Conservation (phyloP, 2,888 invertebrate species). For the Podotricha telesiphe region DNA sequence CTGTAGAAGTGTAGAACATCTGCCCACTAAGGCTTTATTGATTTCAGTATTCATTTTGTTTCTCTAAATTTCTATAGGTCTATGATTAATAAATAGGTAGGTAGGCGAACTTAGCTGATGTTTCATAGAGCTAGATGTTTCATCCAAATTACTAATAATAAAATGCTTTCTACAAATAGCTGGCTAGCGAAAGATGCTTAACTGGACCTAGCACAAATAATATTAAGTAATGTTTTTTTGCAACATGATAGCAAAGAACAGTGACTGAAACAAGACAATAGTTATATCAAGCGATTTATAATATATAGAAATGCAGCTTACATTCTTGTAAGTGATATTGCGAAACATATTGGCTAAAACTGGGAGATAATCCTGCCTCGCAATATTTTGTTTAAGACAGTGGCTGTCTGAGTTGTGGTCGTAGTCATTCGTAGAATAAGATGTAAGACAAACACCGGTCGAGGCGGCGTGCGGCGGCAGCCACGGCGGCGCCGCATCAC, state of each 20-base stretch:
- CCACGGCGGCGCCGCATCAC: constrained; percentile 7
- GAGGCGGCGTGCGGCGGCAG: neutral
- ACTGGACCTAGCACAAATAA: neutral
- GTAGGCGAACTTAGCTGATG: too few relatives aligned
- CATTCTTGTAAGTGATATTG: constrained; percentile 5
- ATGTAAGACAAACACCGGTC: constrained; percentile 4
- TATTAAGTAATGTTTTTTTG: neutral
- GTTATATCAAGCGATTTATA: neutral
- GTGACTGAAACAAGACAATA: neutral
- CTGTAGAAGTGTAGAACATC: neutral
- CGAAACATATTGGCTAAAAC: neutral
- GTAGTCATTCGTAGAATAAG: constrained; percentile 3
- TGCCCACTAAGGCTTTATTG: neutral
- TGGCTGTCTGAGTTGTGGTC: neutral
- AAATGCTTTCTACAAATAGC: too few relatives aligned
- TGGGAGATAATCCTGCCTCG: constrained; percentile 1
- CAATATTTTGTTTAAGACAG: constrained; percentile 13
- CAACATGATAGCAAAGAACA: neutral
- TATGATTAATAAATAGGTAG: too few relatives aligned
- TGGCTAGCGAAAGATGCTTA: too few relatives aligned
- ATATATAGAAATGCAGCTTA: neutral
- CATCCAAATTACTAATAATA: neutral
- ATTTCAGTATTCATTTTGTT: neutral
- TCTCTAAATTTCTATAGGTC: too few relatives aligned
- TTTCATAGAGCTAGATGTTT: too few relatives aligned